These are phyloP conservation scores for Epinephelus awoara DNA, from an alignment of 2,797 vertebrate species.

Conservation along the genomic window DNA sequence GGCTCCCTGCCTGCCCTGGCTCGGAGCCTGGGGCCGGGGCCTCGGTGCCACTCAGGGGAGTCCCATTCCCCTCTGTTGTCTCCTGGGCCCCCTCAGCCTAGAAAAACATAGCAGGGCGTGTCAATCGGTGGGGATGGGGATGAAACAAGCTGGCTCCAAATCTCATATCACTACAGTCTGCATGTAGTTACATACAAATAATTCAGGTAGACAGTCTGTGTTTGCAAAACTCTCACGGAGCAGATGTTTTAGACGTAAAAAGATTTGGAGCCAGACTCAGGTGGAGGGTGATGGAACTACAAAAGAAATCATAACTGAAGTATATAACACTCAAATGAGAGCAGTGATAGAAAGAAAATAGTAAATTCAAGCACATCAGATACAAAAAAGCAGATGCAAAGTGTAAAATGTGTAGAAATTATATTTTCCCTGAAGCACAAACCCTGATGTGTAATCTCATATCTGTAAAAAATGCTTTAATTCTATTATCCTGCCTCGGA, in stretches of 20 bases:
- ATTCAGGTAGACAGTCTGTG: background rate
- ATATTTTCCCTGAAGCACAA: background rate
- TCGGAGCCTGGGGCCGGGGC: conserved; percentile 62
- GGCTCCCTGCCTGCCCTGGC: conserved; percentile 70
- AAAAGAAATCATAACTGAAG: conserved; percentile 3
- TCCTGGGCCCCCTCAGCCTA: conserved; percentile 90
- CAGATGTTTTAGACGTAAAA: background rate
- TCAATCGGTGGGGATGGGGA: conserved; percentile 81
- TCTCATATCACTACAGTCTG: background rate
- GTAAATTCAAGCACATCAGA: conserved; percentile 25
- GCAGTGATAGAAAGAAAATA: conserved; percentile 21
- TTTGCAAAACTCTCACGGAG: background rate
- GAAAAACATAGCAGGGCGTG: conserved; percentile 85
- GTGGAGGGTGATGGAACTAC: conserved; percentile 29
- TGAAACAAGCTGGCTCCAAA: conserved; percentile 73
- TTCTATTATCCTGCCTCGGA: background rate
- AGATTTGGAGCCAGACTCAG: conserved; percentile 65
- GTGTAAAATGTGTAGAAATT: conserved; percentile 21
- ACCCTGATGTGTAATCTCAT: background rate
- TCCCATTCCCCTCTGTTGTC: conserved; percentile 79
- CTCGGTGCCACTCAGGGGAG: conserved; percentile 80
- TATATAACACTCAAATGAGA: background rate
- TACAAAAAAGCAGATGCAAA: conserved; percentile 20
- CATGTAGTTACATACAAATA: background rate
- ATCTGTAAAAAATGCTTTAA: background rate